phyloP scores from a whole-genome alignment of 2,888 invertebrate genomes.

The Yponomeuta sedellus region DNA sequence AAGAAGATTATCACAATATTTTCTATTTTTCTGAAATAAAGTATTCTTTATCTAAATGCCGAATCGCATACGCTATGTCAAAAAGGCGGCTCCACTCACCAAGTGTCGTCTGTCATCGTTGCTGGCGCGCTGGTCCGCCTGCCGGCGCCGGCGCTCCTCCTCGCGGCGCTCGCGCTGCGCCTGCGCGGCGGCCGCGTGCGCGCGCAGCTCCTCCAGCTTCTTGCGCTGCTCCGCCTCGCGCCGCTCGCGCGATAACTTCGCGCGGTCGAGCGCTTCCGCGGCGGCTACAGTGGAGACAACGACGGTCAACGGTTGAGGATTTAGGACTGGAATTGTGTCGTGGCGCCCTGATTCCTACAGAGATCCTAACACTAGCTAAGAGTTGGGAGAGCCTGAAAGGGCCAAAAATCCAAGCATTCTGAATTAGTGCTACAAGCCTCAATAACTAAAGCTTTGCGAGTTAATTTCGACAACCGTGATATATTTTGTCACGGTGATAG shows the following conservation, averaged over 20 bases:
- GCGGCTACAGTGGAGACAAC: neutral
- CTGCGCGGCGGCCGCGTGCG: slow-evolving; percentile 92
- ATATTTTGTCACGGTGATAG: too few species aligned
- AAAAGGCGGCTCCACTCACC: neutral
- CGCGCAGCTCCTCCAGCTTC: slow-evolving; percentile 91
- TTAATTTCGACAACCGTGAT: too few species aligned
- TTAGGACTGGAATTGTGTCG: neutral
- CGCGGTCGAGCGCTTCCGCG: slow-evolving; percentile 76
- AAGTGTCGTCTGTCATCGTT: slow-evolving; percentile 80
- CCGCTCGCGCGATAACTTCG: slow-evolving; percentile 86
- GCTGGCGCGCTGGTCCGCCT: slow-evolving; percentile 87
- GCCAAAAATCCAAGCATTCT: too few species aligned
- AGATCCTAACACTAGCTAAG: too few species aligned
- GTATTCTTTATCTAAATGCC: too few species aligned
- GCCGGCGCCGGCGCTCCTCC: slow-evolving; percentile 86
- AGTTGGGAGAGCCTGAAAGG: too few species aligned
- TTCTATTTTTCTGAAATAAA: too few species aligned
- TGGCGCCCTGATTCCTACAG: neutral
- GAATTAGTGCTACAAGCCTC: too few species aligned
- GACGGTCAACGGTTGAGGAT: neutral
- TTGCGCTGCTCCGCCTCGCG: slow-evolving; percentile 93
- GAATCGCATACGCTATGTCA: neutral
- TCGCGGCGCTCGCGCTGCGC: slow-evolving; percentile 93
- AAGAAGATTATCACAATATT: too few species aligned
- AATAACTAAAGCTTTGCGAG: too few species aligned